Evolutionary conservation across 2,888 invertebrate species (phyloP).

Genomic region (Alitta virens): DNA sequence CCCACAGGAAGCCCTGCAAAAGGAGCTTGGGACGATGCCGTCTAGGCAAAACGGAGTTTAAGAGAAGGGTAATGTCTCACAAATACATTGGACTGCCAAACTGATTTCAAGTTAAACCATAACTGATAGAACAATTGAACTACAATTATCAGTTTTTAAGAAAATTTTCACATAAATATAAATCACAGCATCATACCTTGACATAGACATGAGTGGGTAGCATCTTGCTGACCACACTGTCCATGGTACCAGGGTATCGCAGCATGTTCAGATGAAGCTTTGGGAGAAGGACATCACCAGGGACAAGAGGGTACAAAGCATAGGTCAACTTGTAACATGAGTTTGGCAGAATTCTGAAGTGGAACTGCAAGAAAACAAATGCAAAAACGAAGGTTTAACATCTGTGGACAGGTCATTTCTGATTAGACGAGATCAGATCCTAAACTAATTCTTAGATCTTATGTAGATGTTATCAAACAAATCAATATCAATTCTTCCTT

Average conservation of each 20-base stretch:
- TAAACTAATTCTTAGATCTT: no score
- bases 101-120: background rate
- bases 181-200: slow-evolving; percentile 55
- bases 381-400: no score
- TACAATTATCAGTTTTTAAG: background rate
- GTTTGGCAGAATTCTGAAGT: slow-evolving; percentile 56
- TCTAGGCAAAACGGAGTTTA: no score
- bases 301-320: slow-evolving; percentile 75
- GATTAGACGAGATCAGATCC: no score
- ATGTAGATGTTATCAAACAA: no score
- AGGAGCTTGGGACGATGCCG: no score
- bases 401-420: no score
- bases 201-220: slow-evolving; percentile 69
- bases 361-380: slow-evolving; percentile 47
- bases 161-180: background rate
- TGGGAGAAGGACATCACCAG: slow-evolving; percentile 73
- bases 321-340: slow-evolving; percentile 61
- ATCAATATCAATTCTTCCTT: no score
- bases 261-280: slow-evolving; percentile 60
- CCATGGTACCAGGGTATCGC: slow-evolving; percentile 55
- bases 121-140: background rate
- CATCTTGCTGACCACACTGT: slow-evolving; percentile 64
- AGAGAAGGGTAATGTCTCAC: no score
- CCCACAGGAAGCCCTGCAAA: no score
- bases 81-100: no score